Conservation (phyloP, 2,113 vertebrate species). For the Paedocypris sp. region DNA sequence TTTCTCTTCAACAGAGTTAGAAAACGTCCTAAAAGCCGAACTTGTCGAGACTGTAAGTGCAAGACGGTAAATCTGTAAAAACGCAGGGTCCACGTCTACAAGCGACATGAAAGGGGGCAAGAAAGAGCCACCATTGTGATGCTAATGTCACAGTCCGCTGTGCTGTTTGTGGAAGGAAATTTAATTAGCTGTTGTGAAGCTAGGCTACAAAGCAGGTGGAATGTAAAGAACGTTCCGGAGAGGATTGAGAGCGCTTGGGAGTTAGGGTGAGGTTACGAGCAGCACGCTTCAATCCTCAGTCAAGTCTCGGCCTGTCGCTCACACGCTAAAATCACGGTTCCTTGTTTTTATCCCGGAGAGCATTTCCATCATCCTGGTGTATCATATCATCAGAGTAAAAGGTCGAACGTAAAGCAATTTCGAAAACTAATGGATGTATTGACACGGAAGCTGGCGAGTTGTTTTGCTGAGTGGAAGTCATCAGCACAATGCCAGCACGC, state of each 20-base stretch:
- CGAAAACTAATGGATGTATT: background rate
- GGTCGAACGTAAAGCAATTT: background rate
- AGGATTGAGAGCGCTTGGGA: constrained; percentile 27
- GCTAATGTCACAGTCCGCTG: constrained; percentile 62
- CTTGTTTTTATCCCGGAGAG: background rate
- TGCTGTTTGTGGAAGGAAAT: constrained; percentile 68
- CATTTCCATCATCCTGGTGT: background rate
- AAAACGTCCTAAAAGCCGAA: no score
- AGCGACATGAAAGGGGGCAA: background rate
- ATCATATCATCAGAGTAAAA: background rate
- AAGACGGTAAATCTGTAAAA: no score
- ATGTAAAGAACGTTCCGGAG: constrained; percentile 68
- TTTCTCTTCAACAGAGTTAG: no score
- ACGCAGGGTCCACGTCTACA: constrained; percentile 42
- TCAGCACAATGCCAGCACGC: background rate
- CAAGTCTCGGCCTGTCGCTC: constrained; percentile 57
- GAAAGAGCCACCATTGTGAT: constrained; percentile 57
- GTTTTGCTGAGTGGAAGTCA: no score
- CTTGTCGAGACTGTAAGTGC: no score
- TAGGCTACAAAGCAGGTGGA: constrained; percentile 70
- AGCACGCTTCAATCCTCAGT: constrained; percentile 52
- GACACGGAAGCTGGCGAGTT: no score
- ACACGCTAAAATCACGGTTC: constrained; percentile 3
- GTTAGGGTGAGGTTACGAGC: constrained; percentile 27
- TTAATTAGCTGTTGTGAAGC: constrained; percentile 72